Evolutionary conservation across 2,888 invertebrate genomes (phyloP).

Genomic region (Cataglyphis albicans): DNA sequence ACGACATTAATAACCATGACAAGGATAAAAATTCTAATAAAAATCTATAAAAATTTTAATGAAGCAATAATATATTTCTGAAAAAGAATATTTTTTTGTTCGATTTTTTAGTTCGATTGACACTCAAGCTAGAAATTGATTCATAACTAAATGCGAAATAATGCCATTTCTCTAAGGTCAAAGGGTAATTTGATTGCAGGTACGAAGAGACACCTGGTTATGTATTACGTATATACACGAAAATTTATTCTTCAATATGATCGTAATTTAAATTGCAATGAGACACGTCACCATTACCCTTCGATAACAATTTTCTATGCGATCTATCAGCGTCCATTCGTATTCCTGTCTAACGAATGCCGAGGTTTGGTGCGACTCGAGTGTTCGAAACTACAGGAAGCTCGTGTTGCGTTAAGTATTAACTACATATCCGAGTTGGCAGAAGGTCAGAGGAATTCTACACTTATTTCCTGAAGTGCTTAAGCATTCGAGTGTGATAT

Average conservation of each 20-base stretch:
- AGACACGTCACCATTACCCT: conserved; percentile 16
- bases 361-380: background rate
- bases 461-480: conserved; percentile 5
- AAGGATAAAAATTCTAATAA: background rate
- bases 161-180: conserved; percentile 24
- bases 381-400: conserved; percentile 4
- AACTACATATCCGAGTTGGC: background rate
- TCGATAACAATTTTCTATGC: conserved; percentile 25
- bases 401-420: background rate
- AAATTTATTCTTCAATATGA: background rate
- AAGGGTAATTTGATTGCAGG: conserved; percentile 26
- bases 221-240: background rate
- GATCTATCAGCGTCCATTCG: conserved; percentile 38
- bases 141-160: conserved; percentile 6
- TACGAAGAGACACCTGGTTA: background rate
- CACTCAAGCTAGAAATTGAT: background rate
- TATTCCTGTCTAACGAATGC: conserved; percentile 21
- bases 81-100: conserved; percentile 4
- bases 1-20: background rate
- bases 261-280: background rate
- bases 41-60: conserved; percentile 9
- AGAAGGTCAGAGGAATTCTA: background rate
- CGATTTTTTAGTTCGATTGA: background rate
- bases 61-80: conserved; percentile 1
- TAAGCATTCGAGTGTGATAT: background rate